phyloP scores from a whole-genome alignment of 2,888 invertebrate species.

The Orchesella flavescens region DNA sequence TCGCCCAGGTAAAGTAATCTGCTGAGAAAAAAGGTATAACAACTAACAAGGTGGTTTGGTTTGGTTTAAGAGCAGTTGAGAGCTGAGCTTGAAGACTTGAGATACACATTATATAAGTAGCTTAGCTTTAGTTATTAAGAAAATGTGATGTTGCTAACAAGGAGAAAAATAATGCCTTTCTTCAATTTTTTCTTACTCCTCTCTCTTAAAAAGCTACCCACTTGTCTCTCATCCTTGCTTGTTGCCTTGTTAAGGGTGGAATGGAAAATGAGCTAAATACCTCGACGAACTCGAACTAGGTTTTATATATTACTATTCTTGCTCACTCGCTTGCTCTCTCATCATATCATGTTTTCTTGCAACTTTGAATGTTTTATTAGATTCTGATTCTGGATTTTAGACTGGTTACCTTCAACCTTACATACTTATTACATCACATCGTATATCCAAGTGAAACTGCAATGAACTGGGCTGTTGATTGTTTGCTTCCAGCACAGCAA shows the following conservation, averaged over 20 bases:
- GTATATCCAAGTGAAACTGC: not conserved
- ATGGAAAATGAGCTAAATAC: conserved; percentile 53
- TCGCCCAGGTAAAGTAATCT: too few species aligned
- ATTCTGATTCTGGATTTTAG: not conserved
- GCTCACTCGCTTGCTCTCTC: too few species aligned
- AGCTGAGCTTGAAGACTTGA: too few species aligned
- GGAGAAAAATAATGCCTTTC: conserved; percentile 58
- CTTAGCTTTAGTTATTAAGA: conserved; percentile 37
- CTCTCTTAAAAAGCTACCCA: conserved; percentile 34
- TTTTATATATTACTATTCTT: not conserved
- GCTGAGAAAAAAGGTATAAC: too few species aligned
- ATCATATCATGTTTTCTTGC: not conserved
- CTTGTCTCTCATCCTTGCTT: conserved; percentile 36
- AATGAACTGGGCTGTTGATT: not conserved
- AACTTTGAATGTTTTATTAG: not conserved
- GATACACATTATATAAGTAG: conserved; percentile 14
- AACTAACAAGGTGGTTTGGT: too few species aligned
- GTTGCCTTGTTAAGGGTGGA: conserved; percentile 45
- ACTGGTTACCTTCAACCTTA: too few species aligned
- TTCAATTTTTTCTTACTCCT: conserved; percentile 1
- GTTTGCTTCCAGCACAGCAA: not conserved
- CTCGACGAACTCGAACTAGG: conserved; percentile 16
- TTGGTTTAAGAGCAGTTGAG: too few species aligned
- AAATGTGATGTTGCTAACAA: conserved; percentile 56
- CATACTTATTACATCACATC: too few species aligned